Evolutionary conservation across 2,888 invertebrate species (phyloP).

Genomic region (Apeira syringaria): DNA sequence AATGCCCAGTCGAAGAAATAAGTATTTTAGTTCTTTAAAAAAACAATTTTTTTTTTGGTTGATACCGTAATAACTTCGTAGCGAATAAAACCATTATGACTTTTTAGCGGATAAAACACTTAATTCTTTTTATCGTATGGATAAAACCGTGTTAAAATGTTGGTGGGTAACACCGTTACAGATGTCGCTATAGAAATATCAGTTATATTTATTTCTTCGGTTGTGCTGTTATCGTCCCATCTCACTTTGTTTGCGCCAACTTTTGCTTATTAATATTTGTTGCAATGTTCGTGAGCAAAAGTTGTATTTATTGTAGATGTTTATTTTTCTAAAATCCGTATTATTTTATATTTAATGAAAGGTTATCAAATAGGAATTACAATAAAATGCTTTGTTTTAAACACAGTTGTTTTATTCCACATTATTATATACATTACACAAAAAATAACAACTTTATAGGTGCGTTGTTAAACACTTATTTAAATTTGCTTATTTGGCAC

Average conservation of each 20-base stretch:
- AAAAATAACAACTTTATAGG: no score
- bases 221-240: conserved; percentile 23
- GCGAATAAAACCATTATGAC: no score
- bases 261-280: conserved; percentile 21
- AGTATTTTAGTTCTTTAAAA: conserved; percentile 1
- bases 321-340: conserved; percentile 74
- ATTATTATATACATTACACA: no score
- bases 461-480: no score
- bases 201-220: conserved; percentile 24
- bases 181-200: neutral
- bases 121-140: no score
- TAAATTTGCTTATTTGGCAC: no score
- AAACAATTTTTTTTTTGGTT: neutral
- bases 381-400: conserved; percentile 76
- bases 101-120: no score
- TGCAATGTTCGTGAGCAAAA: conserved; percentile 34
- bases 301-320: conserved; percentile 77
- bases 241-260: conserved; percentile 22
- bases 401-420: conserved; percentile 31
- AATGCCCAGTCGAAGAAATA: conserved; percentile 27
- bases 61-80: no score
- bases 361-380: conserved; percentile 63
- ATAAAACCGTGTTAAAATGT: no score
- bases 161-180: no score
- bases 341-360: conserved; percentile 56